Percentiles rank a stretch among this genome's conserved stretches.
Evolutionary conservation across 2,113 vertebrate species (phyloP).

Genomic region (Phycodurus eques): DNA sequence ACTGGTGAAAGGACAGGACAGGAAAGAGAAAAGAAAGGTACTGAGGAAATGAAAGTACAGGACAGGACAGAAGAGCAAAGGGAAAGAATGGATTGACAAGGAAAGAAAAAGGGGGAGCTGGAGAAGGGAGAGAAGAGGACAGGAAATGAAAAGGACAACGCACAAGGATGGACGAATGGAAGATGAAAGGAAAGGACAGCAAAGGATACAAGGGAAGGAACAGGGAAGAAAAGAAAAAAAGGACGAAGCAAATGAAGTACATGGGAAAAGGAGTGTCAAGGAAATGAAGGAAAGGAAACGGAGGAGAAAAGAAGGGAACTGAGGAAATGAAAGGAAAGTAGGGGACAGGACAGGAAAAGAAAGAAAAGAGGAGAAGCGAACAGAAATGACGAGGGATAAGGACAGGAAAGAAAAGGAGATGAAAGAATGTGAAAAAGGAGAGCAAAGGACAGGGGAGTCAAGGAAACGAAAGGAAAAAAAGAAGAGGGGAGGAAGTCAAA

Average conservation of each 20-base stretch:
- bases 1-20: too few relatives aligned
- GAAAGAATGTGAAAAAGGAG: too few relatives aligned
- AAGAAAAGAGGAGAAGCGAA: too few relatives aligned
- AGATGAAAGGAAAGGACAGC: neutral
- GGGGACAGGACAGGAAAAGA: too few relatives aligned
- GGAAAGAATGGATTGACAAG: too few relatives aligned
- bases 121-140: slow-evolving; percentile 53
- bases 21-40: neutral
- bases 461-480: neutral
- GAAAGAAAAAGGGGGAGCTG: too few relatives aligned
- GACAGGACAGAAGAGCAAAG: too few relatives aligned
- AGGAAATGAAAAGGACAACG: slow-evolving; percentile 32
- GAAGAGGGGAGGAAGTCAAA: neutral
- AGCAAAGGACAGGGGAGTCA: too few relatives aligned
- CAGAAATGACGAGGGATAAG: too few relatives aligned
- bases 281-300: neutral
- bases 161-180: neutral
- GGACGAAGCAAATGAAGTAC: too few relatives aligned
- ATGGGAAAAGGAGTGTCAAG: too few relatives aligned
- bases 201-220: slow-evolving; percentile 29
- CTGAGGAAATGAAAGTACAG: neutral
- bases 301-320: neutral
- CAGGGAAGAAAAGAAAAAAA: slow-evolving; percentile 44
- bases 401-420: too few relatives aligned
- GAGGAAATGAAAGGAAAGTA: neutral